Percentiles rank a stretch among this genome's conserved stretches.
Conservation (phyloP, 2,113 vertebrate genomes). For the Columba livia region DNA sequence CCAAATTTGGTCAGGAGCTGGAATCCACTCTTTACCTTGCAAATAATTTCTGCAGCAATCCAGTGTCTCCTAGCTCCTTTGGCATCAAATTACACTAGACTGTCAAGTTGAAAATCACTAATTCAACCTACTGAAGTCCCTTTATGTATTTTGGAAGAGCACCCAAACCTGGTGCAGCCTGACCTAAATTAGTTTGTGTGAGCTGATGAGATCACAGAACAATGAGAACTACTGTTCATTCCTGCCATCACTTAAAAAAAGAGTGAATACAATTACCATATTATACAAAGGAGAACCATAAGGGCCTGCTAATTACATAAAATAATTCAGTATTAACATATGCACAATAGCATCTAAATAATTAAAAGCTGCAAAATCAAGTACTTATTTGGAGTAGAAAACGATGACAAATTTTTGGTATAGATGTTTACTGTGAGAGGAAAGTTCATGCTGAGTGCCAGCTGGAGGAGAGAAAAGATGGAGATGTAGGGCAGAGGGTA, state of each 20-base stretch:
- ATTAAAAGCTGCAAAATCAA: neutral
- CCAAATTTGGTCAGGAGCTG: neutral
- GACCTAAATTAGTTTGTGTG: neutral
- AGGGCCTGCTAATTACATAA: neutral
- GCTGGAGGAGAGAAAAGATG: neutral
- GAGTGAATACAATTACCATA: neutral
- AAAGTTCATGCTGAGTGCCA: neutral
- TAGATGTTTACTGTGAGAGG: neutral
- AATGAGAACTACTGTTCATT: neutral
- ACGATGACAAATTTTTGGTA: neutral
- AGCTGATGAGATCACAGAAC: neutral
- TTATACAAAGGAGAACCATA: neutral
- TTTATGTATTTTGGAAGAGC: neutral
- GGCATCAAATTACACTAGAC: neutral
- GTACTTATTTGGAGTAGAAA: neutral
- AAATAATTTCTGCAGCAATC: neutral
- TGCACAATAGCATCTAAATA: neutral
- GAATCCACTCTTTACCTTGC: neutral
- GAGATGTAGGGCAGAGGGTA: neutral
- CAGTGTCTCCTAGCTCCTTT: neutral
- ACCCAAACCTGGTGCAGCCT: neutral
- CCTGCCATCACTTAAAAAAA: neutral
- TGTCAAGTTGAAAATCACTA: neutral
- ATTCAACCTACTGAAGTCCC: neutral
- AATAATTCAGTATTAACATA: neutral